These are phyloP conservation scores for Plutella xylostella DNA, from an alignment of 2,888 invertebrate genomes.

Conservation along the genomic window DNA sequence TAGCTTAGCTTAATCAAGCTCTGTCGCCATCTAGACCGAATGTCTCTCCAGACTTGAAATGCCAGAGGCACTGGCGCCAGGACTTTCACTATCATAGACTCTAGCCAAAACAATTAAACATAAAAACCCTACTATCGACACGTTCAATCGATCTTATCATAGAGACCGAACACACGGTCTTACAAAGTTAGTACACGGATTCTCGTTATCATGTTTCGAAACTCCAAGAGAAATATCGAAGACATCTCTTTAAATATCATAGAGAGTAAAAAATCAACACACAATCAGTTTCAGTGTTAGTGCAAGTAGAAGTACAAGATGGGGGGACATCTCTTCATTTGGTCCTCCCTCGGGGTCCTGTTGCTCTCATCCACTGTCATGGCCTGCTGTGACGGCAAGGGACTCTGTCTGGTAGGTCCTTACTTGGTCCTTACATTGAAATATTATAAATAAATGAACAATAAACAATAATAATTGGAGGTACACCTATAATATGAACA, in stretches of 20 bases:
- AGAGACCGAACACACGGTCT: too few species aligned
- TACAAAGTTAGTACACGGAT: background rate
- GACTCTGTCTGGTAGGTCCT: slow-evolving; percentile 48
- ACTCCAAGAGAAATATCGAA: slow-evolving; percentile 13
- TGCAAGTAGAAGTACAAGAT: slow-evolving; percentile 25
- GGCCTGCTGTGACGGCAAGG: slow-evolving; percentile 44
- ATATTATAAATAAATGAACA: too few species aligned
- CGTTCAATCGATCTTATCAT: slow-evolving; percentile 26
- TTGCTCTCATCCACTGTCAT: slow-evolving; percentile 32
- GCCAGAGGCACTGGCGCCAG: too few species aligned
- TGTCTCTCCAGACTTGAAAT: too few species aligned
- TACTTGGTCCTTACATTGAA: too few species aligned
- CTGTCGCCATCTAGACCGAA: too few species aligned
- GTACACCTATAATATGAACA: too few species aligned
- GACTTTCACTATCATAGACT: too few species aligned
- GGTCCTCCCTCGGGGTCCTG: slow-evolving; percentile 45
- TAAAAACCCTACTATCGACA: slow-evolving; percentile 18
- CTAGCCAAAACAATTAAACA: too few species aligned
- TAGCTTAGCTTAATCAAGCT: too few species aligned
- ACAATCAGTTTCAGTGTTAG: slow-evolving; percentile 18
- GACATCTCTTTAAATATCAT: slow-evolving; percentile 16
- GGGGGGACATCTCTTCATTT: slow-evolving; percentile 44
- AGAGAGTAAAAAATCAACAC: slow-evolving; percentile 16
- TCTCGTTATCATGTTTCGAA: slow-evolving; percentile 11
- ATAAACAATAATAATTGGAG: too few species aligned